Evolutionary conservation across 2,888 invertebrate genomes (phyloP).

Genomic region (Cerceris ruficornis): DNA sequence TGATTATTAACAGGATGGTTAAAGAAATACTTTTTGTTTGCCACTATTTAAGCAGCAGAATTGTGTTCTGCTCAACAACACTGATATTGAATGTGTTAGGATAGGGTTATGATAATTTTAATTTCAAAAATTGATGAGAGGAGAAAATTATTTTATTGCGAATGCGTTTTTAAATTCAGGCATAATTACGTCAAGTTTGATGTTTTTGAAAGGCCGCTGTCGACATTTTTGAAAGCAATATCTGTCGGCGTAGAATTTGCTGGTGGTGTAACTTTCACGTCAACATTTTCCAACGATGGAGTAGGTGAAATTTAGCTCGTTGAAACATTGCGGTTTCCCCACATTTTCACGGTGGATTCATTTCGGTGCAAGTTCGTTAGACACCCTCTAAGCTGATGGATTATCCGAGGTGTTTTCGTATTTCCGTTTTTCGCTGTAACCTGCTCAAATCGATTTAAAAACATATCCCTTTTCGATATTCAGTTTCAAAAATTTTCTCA

Average conservation of each 20-base stretch:
- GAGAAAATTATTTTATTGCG: not conserved
- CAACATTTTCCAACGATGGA: not conserved
- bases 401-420: conserved; percentile 27
- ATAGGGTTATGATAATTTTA: too few species aligned
- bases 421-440: conserved; percentile 32
- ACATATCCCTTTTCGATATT: too few species aligned
- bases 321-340: conserved; percentile 14
- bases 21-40: too few species aligned
- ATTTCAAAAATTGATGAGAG: too few species aligned
- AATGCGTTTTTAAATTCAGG: not conserved
- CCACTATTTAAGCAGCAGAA: too few species aligned
- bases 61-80: too few species aligned
- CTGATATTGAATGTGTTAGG: too few species aligned
- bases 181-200: too few species aligned
- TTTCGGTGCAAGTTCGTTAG: conserved; percentile 51
- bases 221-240: not conserved
- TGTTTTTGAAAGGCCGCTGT: not conserved
- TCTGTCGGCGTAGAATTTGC: not conserved
- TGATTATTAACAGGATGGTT: too few species aligned
- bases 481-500: too few species aligned
- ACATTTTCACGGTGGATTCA: conserved; percentile 35
- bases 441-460: too few species aligned
- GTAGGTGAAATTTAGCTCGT: conserved; percentile 18
- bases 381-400: conserved; percentile 43
- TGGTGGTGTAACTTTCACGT: not conserved